Percentiles rank a stretch among this genome's conserved stretches.
Evolutionary conservation across 2,797 vertebrate genomes (phyloP).

Genomic region (Cichlasoma orientale): DNA sequence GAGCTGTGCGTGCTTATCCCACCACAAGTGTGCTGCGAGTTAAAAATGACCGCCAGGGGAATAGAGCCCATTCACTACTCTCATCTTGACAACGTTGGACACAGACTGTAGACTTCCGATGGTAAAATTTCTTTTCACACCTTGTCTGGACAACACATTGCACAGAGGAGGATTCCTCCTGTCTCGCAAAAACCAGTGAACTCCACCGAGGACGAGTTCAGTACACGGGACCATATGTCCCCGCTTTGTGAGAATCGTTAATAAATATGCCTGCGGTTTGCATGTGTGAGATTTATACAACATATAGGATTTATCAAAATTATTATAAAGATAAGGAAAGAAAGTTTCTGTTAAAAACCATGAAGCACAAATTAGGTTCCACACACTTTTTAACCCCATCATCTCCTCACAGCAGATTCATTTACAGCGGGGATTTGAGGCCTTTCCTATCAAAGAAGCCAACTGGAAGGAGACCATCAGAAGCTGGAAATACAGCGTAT

Average conservation of each 20-base stretch:
- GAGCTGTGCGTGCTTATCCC: slow-evolving; percentile 38
- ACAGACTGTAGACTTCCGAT: slow-evolving; percentile 45
- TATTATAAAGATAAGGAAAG: not conserved
- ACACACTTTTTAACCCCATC: slow-evolving; percentile 50
- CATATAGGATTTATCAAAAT: slow-evolving; percentile 33
- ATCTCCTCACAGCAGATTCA: slow-evolving; percentile 44
- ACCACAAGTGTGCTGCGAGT: slow-evolving; percentile 31
- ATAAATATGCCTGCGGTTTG: not conserved
- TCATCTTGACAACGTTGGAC: slow-evolving; percentile 60
- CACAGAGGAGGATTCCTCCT: slow-evolving; percentile 3
- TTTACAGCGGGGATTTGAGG: slow-evolving; percentile 49
- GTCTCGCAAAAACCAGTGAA: slow-evolving; percentile 5
- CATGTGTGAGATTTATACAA: not conserved
- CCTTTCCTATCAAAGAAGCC: slow-evolving; percentile 40
- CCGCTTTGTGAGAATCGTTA: not conserved
- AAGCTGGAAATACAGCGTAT: not conserved
- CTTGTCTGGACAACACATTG: slow-evolving; percentile 31
- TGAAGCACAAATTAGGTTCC: slow-evolving; percentile 26
- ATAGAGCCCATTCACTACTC: slow-evolving; percentile 34
- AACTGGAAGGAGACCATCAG: slow-evolving; percentile 49
- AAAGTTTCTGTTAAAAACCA: slow-evolving; percentile 28
- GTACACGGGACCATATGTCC: not conserved
- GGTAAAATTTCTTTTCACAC: slow-evolving; percentile 50
- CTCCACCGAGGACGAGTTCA: not conserved
- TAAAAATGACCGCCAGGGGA: slow-evolving; percentile 49